Percentiles rank a stretch among this genome's conserved stretches.
Evolutionary conservation across 2,113 vertebrate genomes (phyloP).

Genomic region (Colistium nudipinnis): DNA sequence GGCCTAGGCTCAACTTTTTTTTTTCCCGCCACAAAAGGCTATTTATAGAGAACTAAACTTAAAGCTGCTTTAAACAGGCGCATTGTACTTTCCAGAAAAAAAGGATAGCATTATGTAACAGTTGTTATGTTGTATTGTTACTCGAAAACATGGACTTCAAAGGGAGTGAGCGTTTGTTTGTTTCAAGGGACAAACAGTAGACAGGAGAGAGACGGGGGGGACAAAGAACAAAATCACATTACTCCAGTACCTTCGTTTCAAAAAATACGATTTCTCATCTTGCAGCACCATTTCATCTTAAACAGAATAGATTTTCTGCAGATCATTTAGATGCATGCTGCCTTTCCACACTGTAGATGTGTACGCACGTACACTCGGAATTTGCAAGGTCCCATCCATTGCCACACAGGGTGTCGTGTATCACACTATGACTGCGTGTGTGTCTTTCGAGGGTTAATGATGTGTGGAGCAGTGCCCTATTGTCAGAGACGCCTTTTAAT

Average conservation of each 20-base stretch:
- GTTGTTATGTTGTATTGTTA: constrained; percentile 8
- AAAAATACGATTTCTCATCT: no score
- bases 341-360: background rate
- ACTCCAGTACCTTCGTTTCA: no score
- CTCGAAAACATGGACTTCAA: constrained; percentile 24
- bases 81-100: background rate
- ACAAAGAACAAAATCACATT: background rate
- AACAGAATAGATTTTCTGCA: background rate
- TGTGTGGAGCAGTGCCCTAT: constrained; percentile 44
- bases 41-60: no score
- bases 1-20: no score
- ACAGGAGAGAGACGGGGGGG: background rate
- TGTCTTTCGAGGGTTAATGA: constrained; percentile 53
- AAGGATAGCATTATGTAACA: background rate
- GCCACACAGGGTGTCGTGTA: background rate
- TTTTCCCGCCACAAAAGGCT: no score
- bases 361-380: background rate
- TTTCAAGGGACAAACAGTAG: constrained; percentile 21
- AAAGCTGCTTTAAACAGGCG: background rate
- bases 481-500: constrained; percentile 58
- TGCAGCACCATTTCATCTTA: background rate
- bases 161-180: constrained; percentile 34
- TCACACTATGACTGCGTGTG: background rate
- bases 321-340: background rate
- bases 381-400: background rate